These are phyloP conservation scores for Chrysopa pallens DNA, from an alignment of 1,140 invertebrate species.

Conservation along the genomic window DNA sequence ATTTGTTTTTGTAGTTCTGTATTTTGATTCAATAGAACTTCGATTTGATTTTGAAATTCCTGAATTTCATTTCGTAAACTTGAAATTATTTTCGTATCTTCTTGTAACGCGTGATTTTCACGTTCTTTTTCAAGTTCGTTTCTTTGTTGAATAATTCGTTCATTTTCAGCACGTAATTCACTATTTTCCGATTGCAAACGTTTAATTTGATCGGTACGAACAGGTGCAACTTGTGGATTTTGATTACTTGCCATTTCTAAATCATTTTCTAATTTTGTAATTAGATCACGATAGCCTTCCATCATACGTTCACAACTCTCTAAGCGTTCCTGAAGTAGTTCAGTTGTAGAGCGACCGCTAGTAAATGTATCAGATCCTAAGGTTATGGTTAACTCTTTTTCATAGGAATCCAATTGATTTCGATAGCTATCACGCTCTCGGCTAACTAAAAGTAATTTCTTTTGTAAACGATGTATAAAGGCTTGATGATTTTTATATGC, in stretches of 20 bases:
- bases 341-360: constrained; percentile 4
- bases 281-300: constrained; percentile 48
- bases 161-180: constrained; percentile 31
- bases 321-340: constrained; percentile 29
- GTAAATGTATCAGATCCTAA: not conserved
- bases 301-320: constrained; percentile 44
- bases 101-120: no score
- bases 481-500: constrained; percentile 36
- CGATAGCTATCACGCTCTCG: constrained; percentile 60
- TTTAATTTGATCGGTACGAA: constrained; percentile 18
- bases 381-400: constrained; percentile 51
- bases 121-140: constrained; percentile 44
- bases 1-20: no score
- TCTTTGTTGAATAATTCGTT: constrained; percentile 34
- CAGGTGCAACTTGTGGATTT: constrained; percentile 3
- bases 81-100: no score
- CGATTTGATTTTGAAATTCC: no score
- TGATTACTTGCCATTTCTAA: constrained; percentile 20
- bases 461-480: constrained; percentile 36
- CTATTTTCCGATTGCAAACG: constrained; percentile 28
- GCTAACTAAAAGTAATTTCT: constrained; percentile 42
- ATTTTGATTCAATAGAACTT: no score
- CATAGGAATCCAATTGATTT: constrained; percentile 61
- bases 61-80: no score
- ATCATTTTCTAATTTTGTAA: constrained; percentile 44